Evolutionary conservation across 2,888 invertebrate genomes (phyloP).

Genomic region (Nymphalis c-album): DNA sequence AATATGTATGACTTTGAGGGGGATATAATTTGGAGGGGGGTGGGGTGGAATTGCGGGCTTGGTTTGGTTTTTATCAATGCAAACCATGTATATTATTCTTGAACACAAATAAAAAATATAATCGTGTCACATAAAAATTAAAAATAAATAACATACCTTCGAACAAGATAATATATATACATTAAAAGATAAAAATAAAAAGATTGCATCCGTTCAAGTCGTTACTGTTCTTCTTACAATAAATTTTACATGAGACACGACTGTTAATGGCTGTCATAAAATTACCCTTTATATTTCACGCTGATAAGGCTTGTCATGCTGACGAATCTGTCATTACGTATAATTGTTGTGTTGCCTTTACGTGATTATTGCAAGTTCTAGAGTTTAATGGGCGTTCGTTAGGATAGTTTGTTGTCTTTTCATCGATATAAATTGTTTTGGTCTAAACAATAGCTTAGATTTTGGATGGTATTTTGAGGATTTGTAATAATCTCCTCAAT

Average conservation of each 20-base stretch:
- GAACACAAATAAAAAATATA: no score
- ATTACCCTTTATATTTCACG: constrained; percentile 19
- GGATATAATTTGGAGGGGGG: no score
- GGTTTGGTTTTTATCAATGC: no score
- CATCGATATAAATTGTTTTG: no score
- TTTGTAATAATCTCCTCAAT: no score
- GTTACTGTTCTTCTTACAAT: background rate
- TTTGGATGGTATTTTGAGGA: no score
- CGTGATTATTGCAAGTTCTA: constrained; percentile 16
- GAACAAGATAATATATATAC: background rate
- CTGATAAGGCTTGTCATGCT: constrained; percentile 25
- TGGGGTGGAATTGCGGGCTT: no score
- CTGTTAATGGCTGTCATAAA: constrained; percentile 60
- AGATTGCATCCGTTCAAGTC: background rate
- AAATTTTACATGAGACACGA: constrained; percentile 60
- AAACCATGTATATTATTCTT: no score
- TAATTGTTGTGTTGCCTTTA: constrained; percentile 24
- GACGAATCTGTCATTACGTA: constrained; percentile 17
- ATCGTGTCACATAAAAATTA: background rate
- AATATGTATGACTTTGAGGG: no score
- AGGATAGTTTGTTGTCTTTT: background rate
- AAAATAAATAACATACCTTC: no score
- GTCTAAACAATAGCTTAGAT: no score
- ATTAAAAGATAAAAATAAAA: constrained; percentile 1
- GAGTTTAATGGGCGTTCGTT: constrained; percentile 14